Conservation (phyloP, 2,113 vertebrate genomes). For the Gallinago paraguaiae region DNA sequence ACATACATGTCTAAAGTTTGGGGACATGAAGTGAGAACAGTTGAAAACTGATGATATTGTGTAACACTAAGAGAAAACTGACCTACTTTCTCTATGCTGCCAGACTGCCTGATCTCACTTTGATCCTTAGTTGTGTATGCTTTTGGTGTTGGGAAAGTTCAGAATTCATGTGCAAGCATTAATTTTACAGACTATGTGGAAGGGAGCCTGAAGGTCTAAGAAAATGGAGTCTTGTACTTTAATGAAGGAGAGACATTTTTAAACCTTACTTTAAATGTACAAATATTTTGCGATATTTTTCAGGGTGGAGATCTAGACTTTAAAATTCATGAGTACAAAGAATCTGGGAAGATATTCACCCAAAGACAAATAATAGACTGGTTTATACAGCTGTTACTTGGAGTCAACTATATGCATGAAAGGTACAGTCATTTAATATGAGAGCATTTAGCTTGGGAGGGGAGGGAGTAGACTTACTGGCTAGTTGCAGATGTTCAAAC, state of each 20-base stretch:
- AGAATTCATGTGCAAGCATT: background rate
- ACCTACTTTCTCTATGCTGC: background rate
- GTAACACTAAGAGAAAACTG: background rate
- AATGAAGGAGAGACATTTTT: background rate
- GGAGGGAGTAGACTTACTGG: background rate
- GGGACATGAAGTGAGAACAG: background rate
- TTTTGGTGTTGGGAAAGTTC: background rate
- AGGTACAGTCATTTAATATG: constrained; percentile 74
- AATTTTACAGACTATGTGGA: background rate
- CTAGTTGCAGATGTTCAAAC: background rate
- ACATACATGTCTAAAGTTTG: background rate
- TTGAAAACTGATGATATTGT: background rate
- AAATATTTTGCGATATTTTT: constrained; percentile 53
- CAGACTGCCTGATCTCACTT: background rate
- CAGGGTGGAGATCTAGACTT: constrained; percentile 86
- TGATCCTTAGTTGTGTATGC: background rate
- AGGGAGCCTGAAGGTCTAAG: background rate
- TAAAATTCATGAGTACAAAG: constrained; percentile 81
- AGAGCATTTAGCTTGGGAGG: background rate
- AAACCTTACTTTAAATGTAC: background rate
- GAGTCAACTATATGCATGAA: constrained; percentile 87
- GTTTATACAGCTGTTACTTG: constrained; percentile 84
- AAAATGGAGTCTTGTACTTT: background rate
- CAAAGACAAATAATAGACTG: constrained; percentile 83
- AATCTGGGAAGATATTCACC: constrained; percentile 72